Evolutionary conservation across 2,113 vertebrate species (phyloP).

Genomic region (Drymodes brunneopygia): DNA sequence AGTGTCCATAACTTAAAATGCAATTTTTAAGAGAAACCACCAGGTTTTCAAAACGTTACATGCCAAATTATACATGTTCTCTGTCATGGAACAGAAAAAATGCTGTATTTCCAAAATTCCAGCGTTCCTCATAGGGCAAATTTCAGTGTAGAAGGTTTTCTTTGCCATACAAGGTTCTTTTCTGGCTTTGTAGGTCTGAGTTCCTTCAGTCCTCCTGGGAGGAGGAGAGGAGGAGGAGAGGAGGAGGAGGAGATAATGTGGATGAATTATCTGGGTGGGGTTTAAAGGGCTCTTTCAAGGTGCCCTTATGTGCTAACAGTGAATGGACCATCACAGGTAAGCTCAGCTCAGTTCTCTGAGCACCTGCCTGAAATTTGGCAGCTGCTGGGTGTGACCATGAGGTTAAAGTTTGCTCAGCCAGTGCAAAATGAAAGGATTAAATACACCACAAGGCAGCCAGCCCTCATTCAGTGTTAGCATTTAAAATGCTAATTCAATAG

Average conservation of each 20-base stretch:
- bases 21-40: neutral
- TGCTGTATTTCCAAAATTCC: neutral
- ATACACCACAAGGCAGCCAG: neutral
- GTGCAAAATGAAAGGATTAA: neutral
- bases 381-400: neutral
- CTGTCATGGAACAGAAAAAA: neutral
- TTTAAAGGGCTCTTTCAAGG: neutral
- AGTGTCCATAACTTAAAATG: neutral
- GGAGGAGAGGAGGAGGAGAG: neutral
- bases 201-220: neutral
- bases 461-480: neutral
- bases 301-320: accelerated
- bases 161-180: neutral
- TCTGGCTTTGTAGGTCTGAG: neutral
- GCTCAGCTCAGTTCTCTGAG: neutral
- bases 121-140: neutral
- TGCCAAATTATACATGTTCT: accelerated
- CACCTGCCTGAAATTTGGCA: neutral
- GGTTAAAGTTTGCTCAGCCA: neutral
- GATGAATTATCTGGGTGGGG: neutral
- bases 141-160: neutral
- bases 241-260: neutral
- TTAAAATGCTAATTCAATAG: slow-evolving; percentile 1
- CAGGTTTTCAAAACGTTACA: neutral
- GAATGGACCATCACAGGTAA: neutral